A percentile compares a stretch with the other conserved stretches of the same genome.
Evolutionary conservation across 1,140 invertebrate species (phyloP).

Genomic region (Luehdorfia chinensis): DNA sequence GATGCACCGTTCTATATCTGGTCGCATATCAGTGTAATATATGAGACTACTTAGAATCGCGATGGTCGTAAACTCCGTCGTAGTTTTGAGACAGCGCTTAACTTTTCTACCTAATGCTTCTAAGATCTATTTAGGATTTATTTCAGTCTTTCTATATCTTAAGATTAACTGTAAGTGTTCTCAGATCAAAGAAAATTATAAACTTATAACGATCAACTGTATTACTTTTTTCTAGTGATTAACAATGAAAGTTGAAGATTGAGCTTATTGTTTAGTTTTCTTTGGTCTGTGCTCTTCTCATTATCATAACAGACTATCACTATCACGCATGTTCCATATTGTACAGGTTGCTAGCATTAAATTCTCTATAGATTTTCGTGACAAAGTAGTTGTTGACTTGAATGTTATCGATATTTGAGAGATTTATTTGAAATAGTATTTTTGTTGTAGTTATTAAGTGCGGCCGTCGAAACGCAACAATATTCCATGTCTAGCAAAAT

Average conservation of each 20-base stretch:
- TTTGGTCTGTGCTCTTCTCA: neutral
- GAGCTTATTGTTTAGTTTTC: conserved; percentile 2
- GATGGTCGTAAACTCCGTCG: no score
- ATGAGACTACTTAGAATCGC: conserved; percentile 17
- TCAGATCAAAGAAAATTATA: neutral
- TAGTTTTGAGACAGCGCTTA: conserved; percentile 32
- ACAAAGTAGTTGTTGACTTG: conserved; percentile 14
- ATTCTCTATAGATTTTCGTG: conserved; percentile 7
- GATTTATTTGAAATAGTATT: neutral
- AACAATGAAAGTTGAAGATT: neutral
- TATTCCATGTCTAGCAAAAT: no score
- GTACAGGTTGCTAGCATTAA: conserved; percentile 9
- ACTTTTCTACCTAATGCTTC: conserved; percentile 31
- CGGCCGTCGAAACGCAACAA: neutral
- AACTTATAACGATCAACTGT: neutral
- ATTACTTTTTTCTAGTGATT: no score
- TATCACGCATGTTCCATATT: conserved; percentile 11
- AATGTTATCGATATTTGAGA: neutral
- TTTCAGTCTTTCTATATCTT: conserved; percentile 1
- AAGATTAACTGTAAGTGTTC: neutral
- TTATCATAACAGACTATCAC: neutral
- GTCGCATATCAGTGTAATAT: conserved; percentile 45
- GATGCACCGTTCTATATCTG: conserved; percentile 24
- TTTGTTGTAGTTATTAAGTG: neutral
- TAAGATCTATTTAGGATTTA: conserved; percentile 7